Evolutionary conservation across 1,140 invertebrate species (phyloP), one percentile per base, ranked within the genome.

Genomic region (Plutomurus gul): DNA sequence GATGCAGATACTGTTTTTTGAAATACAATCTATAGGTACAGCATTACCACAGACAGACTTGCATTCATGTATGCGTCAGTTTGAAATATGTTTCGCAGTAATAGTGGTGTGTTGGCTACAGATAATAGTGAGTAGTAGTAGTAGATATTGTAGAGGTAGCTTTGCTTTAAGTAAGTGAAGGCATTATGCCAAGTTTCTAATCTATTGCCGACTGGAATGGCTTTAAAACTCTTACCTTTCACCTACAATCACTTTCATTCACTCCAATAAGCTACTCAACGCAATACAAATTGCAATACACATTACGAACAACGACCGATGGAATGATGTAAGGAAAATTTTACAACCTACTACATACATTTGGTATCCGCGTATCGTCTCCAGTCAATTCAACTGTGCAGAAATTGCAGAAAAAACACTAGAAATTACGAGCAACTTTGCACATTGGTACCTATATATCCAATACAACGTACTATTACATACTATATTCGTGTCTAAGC

Each of bases 261-360:
- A 65, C 56, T 65, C 56, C 56, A 65, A n/a, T 65, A 65, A 65
- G 56, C 56, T 65, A 65, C 56, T 65, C 56, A 65, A 30, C 56
- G 56, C 56, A 30, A 25, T 65, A 65, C 56, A 65, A 65, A 65
- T 65, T 65, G 56, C 56, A 65, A 25, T 30, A n/a, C 56, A 65
- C 36, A 65, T 65, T 65, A 65, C 30, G 27, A 65, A 16, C 25
- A 65, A 65, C 56, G 56, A 65, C 56, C 25, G 36, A 30, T 27
- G 56, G 18, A 65, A 65, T 27, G 56, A 65, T 25, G 16, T 65
- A 27, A 65, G 56, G 27, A 30, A 65, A 65, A 65, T 65, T 65
- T 65, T 65, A 65, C 56, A 65, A 65, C 27, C 27, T 65, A 65
- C 56, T 65, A 65, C 56, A 65, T 65, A 16, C 56, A 65, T 65